phyloP scores from a whole-genome alignment of 2,888 invertebrate genomes.

The Drosophila mimetica region DNA sequence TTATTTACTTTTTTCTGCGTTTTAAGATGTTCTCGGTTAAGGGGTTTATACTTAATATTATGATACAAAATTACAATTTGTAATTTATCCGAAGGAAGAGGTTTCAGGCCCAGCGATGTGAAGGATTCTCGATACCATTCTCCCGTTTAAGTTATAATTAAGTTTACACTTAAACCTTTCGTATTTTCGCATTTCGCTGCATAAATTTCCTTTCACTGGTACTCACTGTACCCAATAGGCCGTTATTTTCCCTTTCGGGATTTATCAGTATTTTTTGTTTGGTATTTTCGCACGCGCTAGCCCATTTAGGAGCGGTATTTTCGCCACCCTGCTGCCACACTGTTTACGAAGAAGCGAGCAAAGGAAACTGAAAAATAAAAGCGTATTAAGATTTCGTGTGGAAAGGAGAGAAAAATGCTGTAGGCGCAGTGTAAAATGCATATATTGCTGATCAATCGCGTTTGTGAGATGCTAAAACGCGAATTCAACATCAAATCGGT shows the following conservation, averaged over 20 bases:
- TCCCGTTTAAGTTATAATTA: too few relatives aligned
- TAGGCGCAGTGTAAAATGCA: conserved; percentile 71
- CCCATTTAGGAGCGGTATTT: conserved; percentile 9
- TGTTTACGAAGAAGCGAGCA: conserved; percentile 30
- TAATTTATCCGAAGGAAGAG: too few relatives aligned
- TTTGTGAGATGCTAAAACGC: conserved; percentile 54
- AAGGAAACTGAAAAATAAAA: conserved; percentile 54
- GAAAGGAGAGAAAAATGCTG: conserved; percentile 55
- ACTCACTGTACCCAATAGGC: not conserved
- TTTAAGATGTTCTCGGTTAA: too few relatives aligned
- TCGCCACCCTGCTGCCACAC: conserved; percentile 17
- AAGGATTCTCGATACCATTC: too few relatives aligned
- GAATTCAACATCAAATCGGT: conserved; percentile 59
- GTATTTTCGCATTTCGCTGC: too few relatives aligned
- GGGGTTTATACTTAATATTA: too few relatives aligned
- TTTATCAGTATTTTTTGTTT: not conserved
- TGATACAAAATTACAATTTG: too few relatives aligned
- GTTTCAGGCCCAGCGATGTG: too few relatives aligned
- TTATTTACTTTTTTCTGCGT: too few relatives aligned
- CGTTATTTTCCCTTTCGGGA: not conserved
- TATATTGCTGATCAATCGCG: conserved; percentile 53
- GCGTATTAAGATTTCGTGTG: conserved; percentile 55
- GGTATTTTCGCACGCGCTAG: not conserved
- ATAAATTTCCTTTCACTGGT: not conserved
- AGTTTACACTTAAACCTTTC: too few relatives aligned